A percentile compares a stretch with the other conserved stretches of the same genome.
phyloP scores from a whole-genome alignment of 2,797 vertebrate species.

The Enteromius thamalakanensis region DNA sequence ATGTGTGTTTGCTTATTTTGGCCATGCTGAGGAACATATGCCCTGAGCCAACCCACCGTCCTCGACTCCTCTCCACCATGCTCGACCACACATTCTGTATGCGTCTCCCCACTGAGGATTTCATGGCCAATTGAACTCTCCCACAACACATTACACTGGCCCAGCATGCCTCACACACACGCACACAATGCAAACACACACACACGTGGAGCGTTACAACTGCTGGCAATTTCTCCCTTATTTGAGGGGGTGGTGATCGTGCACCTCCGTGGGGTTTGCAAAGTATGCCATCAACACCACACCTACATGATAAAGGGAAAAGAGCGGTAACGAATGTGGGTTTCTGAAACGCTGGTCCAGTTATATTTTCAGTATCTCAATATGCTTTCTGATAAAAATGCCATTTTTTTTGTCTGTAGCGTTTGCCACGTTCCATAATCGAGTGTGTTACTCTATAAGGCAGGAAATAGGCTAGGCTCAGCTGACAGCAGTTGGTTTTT shows the following conservation, averaged over 20 bases:
- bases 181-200: constrained; percentile 24
- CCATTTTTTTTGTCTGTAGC: neutral
- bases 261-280: constrained; percentile 30
- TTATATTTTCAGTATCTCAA: neutral
- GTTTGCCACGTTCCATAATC: neutral
- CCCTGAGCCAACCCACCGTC: constrained; percentile 50
- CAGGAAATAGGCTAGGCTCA: neutral
- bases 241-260: constrained; percentile 29
- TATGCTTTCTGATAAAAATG: constrained; percentile 5
- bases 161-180: constrained; percentile 42
- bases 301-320: constrained; percentile 12
- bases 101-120: constrained; percentile 59
- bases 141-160: constrained; percentile 44
- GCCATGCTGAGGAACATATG: constrained; percentile 59
- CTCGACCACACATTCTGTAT: constrained; percentile 61
- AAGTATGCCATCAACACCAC: constrained; percentile 36
- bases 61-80: constrained; percentile 49
- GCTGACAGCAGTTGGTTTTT: neutral
- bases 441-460: neutral
- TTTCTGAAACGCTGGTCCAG: constrained; percentile 4
- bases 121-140: constrained; percentile 63
- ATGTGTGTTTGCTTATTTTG: constrained; percentile 48
- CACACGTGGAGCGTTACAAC: constrained; percentile 24
- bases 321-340: constrained; percentile 18
- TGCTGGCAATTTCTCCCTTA: constrained; percentile 31